Evolutionary conservation across 2,113 vertebrate species (phyloP).

Genomic region (Crocuta crocuta): DNA sequence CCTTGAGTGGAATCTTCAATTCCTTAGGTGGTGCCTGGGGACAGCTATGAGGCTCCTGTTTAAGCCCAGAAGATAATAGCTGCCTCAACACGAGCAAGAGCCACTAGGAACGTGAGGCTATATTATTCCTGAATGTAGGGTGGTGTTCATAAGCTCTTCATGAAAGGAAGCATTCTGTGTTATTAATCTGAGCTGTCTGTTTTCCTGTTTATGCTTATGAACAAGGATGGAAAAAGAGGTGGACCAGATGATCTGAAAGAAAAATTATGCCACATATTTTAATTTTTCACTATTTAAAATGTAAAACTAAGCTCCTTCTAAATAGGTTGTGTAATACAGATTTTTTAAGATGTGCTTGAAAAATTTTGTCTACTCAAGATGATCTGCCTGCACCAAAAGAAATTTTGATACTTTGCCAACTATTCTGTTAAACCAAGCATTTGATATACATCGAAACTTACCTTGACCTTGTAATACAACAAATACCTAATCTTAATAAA

Average conservation of each 20-base stretch:
- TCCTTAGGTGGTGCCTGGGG: neutral
- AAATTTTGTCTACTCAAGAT: neutral
- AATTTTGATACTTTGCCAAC: neutral
- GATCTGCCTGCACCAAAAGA: neutral
- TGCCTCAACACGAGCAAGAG: neutral
- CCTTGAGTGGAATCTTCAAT: neutral
- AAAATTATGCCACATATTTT: neutral
- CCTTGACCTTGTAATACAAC: neutral
- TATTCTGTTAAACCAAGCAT: neutral
- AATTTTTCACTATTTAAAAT: neutral
- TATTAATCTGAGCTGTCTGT: neutral
- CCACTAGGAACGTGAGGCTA: neutral
- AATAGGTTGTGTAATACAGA: neutral
- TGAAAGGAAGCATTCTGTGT: neutral
- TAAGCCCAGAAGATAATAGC: neutral
- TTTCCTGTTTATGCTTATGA: neutral
- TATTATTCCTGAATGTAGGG: neutral
- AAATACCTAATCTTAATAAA: neutral
- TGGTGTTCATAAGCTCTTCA: neutral
- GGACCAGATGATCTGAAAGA: neutral
- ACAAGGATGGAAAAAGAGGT: neutral
- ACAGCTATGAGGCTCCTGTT: fast-evolving
- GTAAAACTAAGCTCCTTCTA: neutral
- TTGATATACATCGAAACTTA: neutral
- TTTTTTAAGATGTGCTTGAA: neutral